Base-by-base conservation (phyloP, 2,888 invertebrate genomes). In the Coleophora deauratella region DNA sequence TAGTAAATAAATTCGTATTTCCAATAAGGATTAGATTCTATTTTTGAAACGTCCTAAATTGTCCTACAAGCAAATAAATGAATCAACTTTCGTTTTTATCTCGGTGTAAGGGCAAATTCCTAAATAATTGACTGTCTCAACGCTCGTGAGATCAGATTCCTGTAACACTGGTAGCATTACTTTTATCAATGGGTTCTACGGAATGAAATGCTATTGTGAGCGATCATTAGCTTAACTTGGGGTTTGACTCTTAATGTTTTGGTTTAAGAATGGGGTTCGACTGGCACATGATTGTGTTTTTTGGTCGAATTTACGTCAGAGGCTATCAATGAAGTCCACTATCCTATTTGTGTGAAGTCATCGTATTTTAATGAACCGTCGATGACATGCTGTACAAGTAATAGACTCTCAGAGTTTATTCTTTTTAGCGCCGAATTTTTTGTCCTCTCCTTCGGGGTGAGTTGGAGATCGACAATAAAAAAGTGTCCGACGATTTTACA, bases 301-400 rank as follows among this genome's bases (percentile, higher is more conserved):
- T 82, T 48, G 60, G 55, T 48, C 62, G 55, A 72, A 76, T 73
- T 76, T 76, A 80, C 79, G 81, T 80, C 74, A 65, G 75, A 72
- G 78, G 74, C 80, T 80, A 82, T 85, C 85, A 85, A 85, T 85
- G 85, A 84, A 85, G 82, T 80, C 78, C 79, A 81, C 75, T 79
- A 74, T 75, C 62, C 63, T 77, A 71, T 81, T 84, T 81, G 68
- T 84, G 85, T 81, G 71, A 71, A 85, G 85, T 85, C 85, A 85
- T 85, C 81, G 80, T 60, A 74, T 85, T 85, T 85, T 85, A 85
- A 85, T 85, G 85, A 85, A 84, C 74, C 76, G 67, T 72, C 81
- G 84, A 85, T 85, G 85, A 85, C 85, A 82, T 78, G 85, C 82
- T 72, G 73, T 77, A 82, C 77, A 70, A 72, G 78, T 84, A 82